These are phyloP conservation scores for Blera fallax DNA, from an alignment of 2,888 invertebrate species.

Conservation along the genomic window DNA sequence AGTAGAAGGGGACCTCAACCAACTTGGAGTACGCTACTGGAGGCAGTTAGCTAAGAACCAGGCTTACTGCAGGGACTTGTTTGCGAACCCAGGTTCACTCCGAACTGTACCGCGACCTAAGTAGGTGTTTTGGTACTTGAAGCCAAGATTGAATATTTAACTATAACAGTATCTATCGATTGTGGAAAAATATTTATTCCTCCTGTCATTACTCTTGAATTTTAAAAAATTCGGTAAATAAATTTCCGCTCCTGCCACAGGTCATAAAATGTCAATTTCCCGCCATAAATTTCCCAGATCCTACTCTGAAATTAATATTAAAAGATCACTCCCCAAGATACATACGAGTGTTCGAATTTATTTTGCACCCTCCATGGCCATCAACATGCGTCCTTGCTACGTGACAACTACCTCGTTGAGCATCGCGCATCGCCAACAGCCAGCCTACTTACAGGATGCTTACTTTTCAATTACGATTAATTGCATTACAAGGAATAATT, in stretches of 20 bases:
- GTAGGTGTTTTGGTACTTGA: no score
- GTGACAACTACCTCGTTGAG: slow-evolving; percentile 38
- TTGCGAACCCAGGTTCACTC: no score
- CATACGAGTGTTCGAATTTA: slow-evolving; percentile 16
- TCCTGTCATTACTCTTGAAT: no score
- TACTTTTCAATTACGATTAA: slow-evolving; percentile 51
- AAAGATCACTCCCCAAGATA: slow-evolving; percentile 19
- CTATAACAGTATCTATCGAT: no score
- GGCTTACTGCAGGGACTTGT: no score
- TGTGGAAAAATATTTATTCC: no score
- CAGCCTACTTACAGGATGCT: slow-evolving; percentile 2
- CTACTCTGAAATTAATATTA: neutral
- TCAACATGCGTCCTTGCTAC: slow-evolving; percentile 37
- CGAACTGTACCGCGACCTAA: no score
- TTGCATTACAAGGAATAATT: slow-evolving; percentile 57
- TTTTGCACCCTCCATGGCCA: slow-evolving; percentile 16
- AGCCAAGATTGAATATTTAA: no score
- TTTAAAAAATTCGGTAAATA: neutral
- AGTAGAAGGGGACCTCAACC: no score
- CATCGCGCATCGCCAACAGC: neutral
- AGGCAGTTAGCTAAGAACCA: no score
- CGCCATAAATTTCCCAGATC: neutral
- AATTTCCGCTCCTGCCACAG: neutral
- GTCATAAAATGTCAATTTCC: neutral
- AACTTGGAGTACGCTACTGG: no score